Percentiles rank a stretch among this genome's conserved stretches.
phyloP scores from a whole-genome alignment of 1,140 invertebrate species.

The Achroia grisella region DNA sequence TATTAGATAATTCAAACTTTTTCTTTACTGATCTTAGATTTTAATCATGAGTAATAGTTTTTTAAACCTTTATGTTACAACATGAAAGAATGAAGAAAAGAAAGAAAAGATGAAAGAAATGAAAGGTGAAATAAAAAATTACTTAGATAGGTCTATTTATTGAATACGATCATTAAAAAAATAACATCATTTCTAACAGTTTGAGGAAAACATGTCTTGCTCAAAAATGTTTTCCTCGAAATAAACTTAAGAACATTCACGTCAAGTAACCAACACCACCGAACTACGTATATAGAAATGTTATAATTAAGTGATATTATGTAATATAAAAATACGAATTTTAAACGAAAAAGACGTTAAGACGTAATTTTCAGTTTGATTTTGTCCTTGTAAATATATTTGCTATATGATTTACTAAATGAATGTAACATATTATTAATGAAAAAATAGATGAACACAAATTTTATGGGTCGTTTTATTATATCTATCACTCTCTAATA shows the following conservation, averaged over 20 bases:
- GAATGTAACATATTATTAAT: slow-evolving; percentile 75
- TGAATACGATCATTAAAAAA: too few species aligned
- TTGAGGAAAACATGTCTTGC: slow-evolving; percentile 7
- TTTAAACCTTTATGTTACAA: too few species aligned
- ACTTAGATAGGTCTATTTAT: too few species aligned
- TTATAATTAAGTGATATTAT: slow-evolving; percentile 66
- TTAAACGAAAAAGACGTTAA: slow-evolving; percentile 64
- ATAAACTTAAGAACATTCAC: slow-evolving; percentile 36
- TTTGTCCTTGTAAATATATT: slow-evolving; percentile 73
- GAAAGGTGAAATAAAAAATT: too few species aligned
- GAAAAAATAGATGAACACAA: slow-evolving; percentile 73
- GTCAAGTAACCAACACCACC: slow-evolving; percentile 32
- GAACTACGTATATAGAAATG: slow-evolving; percentile 52
- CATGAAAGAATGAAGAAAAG: too few species aligned
- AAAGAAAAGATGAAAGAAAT: too few species aligned
- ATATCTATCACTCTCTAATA: slow-evolving; percentile 5
- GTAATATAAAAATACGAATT: slow-evolving; percentile 69
- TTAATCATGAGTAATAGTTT: too few species aligned
- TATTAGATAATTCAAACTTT: too few species aligned
- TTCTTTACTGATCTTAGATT: too few species aligned
- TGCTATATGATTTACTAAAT: slow-evolving; percentile 74
- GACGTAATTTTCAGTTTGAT: slow-evolving; percentile 63
- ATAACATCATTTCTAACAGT: too few species aligned
- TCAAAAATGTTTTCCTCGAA: slow-evolving; percentile 4
- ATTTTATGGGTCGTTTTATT: slow-evolving; percentile 64